These are phyloP conservation scores for Agriopis aurantiaria DNA, from an alignment of 2,888 invertebrate species.

Conservation along the genomic window DNA sequence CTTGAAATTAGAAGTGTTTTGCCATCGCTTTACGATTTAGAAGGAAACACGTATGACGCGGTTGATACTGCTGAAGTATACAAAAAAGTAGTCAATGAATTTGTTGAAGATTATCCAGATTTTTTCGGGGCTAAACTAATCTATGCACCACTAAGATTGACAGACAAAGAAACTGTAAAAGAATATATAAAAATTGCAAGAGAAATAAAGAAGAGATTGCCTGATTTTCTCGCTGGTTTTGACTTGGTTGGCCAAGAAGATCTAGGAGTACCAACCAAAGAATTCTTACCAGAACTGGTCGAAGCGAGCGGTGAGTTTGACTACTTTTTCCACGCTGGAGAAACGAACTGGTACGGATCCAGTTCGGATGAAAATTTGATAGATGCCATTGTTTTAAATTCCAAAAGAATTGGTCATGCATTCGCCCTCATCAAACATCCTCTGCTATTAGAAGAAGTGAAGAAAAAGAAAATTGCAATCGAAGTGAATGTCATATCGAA, in stretches of 20 bases:
- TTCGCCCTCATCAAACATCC: constrained; percentile 92
- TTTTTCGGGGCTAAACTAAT: constrained; percentile 90
- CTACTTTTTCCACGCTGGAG: constrained; percentile 93
- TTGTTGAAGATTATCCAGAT: constrained; percentile 86
- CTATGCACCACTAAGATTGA: constrained; percentile 88
- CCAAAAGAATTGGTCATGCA: constrained; percentile 92
- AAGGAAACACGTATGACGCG: constrained; percentile 85
- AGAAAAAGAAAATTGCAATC: constrained; percentile 88
- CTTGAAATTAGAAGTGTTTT: constrained; percentile 89
- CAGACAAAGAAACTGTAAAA: constrained; percentile 69
- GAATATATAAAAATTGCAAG: constrained; percentile 78
- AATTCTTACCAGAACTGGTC: constrained; percentile 86
- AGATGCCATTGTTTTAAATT: constrained; percentile 90
- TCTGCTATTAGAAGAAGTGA: constrained; percentile 85
- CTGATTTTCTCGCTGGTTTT: constrained; percentile 91
- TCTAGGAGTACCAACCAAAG: constrained; percentile 86
- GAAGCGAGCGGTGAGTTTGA: constrained; percentile 81
- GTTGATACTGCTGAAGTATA: constrained; percentile 86
- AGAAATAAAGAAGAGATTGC: constrained; percentile 81
- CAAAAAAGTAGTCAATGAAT: constrained; percentile 84
- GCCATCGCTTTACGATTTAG: constrained; percentile 88
- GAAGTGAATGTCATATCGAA: constrained; percentile 94
- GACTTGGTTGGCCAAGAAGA: constrained; percentile 95
- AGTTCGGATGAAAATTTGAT: constrained; percentile 90
- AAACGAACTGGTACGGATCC: constrained; percentile 91